Evolutionary conservation across 2,888 invertebrate species (phyloP), one percentile per base, ranked within the genome.

Genomic region (Rhagophthalmus giganteus): DNA sequence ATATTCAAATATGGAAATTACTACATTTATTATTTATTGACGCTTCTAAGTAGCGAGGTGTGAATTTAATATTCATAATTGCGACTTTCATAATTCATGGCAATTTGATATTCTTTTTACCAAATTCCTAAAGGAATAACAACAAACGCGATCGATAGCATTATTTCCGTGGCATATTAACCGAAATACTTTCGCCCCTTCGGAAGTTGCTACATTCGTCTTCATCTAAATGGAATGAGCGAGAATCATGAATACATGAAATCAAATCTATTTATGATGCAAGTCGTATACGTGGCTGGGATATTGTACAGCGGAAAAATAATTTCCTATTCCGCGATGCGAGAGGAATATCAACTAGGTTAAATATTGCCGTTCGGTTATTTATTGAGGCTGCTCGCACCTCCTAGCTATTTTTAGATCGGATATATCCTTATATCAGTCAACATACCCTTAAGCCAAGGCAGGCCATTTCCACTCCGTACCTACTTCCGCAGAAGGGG

Each of bases 221-320:
- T 47, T 45, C 44, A 25, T 33, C 40, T 12, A 45, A 40, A 51
- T 51, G 38, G 45, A 41, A 24, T 50, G 26, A 38, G 46, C 49
- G 37, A 44, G 42, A 59, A 53, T 53, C 55, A 46, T 57, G 55
- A 57, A 63, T 59, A 52, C 54, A 64, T 59, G 56, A 63, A 63
- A 62, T 62, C 59, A 60, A 63, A 61, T 61, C 63, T 62, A 60
- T 58, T 67, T 66, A 61, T 62, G 59, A 65, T 66, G 63, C 66
- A 61, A 61, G 61, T 39, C 61, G 63, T 61, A 62, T 60, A 59
- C 61, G 56, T 54, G 49, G 57, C 60, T 60, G 65, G 66, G 57
- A 64, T 66, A 67, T 66, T 66, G 65, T 66, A 65, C 65, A 64
- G 61, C 67, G 67, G 66, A 67, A 67, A 67, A 67, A 67, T 67